Percentiles rank a stretch among this genome's conserved stretches.
These are phyloP conservation scores for Sebastes aleutianus DNA, from an alignment of 2,797 vertebrate species.

Conservation along the genomic window DNA sequence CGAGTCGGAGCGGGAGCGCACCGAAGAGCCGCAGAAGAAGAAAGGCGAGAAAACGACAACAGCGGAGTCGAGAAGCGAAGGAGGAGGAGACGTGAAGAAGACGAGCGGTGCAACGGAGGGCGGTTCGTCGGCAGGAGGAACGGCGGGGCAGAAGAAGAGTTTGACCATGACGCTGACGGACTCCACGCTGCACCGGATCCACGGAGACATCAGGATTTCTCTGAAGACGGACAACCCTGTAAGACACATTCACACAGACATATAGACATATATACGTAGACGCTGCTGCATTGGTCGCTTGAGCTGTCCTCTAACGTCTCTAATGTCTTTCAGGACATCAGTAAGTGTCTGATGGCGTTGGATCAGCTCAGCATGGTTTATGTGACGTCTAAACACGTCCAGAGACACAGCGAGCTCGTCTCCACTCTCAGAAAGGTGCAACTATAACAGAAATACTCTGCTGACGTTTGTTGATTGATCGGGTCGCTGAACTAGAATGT, in stretches of 20 bases:
- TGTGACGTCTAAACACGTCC: constrained; percentile 91
- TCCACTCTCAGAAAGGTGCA: constrained; percentile 88
- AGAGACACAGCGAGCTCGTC: constrained; percentile 95
- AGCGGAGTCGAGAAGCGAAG: neutral
- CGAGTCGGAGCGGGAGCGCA: neutral
- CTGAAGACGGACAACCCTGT: constrained; percentile 74
- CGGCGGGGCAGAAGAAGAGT: neutral
- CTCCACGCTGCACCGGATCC: constrained; percentile 79
- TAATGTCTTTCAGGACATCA: constrained; percentile 66
- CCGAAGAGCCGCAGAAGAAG: neutral
- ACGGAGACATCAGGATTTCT: constrained; percentile 81
- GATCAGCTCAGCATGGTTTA: constrained; percentile 93
- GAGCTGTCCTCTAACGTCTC: neutral
- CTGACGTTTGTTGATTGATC: too few species aligned
- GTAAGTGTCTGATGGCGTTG: constrained; percentile 88
- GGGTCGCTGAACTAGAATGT: too few species aligned
- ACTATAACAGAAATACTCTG: neutral
- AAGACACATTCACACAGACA: neutral
- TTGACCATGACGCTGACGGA: constrained; percentile 62
- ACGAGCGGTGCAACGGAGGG: neutral
- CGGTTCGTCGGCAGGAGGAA: rapidly evolving
- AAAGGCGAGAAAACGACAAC: rapidly evolving
- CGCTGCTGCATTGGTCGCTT: too few species aligned
- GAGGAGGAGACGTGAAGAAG: neutral
- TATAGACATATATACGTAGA: too few species aligned